These are phyloP conservation scores for Ooceraea biroi DNA, from an alignment of 1,140 invertebrate species.

Conservation along the genomic window DNA sequence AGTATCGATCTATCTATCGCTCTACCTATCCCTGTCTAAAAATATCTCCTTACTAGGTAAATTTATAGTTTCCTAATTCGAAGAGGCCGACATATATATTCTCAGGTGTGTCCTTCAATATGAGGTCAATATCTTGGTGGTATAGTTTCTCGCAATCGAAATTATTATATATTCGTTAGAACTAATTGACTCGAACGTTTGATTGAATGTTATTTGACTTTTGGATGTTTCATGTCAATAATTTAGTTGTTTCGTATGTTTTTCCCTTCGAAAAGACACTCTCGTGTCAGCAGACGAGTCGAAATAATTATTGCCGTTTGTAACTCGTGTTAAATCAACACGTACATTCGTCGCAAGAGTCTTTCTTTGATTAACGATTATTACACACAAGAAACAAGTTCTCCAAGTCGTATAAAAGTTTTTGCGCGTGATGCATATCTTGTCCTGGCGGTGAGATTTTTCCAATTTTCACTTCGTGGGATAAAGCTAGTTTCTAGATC, in stretches of 20 bases:
- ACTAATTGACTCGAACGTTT: constrained; percentile 53
- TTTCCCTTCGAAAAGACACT: constrained; percentile 14
- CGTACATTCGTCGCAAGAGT: constrained; percentile 20
- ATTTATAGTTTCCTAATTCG: constrained; percentile 46
- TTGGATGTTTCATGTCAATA: constrained; percentile 9
- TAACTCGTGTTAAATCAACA: background rate
- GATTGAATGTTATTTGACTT: constrained; percentile 48
- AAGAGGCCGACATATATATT: constrained; percentile 41
- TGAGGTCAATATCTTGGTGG: constrained; percentile 25
- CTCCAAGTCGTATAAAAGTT: constrained; percentile 14
- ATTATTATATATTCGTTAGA: constrained; percentile 46
- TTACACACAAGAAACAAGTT: constrained; percentile 22
- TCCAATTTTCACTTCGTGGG: background rate
- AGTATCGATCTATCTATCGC: constrained; percentile 75
- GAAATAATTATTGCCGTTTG: constrained; percentile 44
- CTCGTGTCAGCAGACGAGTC: constrained; percentile 10
- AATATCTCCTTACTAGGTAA: constrained; percentile 48
- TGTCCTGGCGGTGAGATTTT: background rate
- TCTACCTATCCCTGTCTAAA: constrained; percentile 68
- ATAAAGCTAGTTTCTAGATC: constrained; percentile 17
- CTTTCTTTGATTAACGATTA: constrained; percentile 24
- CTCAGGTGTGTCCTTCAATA: constrained; percentile 23
- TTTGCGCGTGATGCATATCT: background rate
- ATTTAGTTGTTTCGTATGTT: constrained; percentile 3
- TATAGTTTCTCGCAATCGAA: constrained; percentile 41